Evolutionary conservation across 1,140 invertebrate genomes (phyloP), one percentile per base, ranked within the genome.

Genomic region (Drosophila lacertosa): DNA sequence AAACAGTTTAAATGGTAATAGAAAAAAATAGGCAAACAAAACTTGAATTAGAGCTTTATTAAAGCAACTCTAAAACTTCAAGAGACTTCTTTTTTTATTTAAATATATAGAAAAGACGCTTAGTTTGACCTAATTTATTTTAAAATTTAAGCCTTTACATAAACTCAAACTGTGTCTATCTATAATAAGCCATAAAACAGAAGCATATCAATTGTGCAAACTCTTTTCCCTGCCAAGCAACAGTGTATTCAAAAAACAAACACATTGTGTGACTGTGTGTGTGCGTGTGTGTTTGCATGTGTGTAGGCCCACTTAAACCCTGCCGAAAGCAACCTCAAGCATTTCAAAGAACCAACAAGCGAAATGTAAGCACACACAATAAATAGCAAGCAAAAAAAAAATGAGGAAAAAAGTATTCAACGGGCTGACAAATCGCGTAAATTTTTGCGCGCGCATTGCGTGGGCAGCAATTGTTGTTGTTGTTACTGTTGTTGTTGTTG

Each of bases 261-360:
- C 20, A 45, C 2, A n/a, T n/a, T 54, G 10, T 44, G 37, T 68
- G 4, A 24, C 13, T 68, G 3, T 29, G 16, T 39, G 47, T 35
- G 20, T 63, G 29, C 53, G 37, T 35, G 50, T 57, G 33, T 37
- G 33, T 47, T 22, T 39, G 22, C 51, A 45, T 68, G 45, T 62
- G 76, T 88, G 77, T 74, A 75, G 70, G 77, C 74, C 81, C 82
- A 86, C 81, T 86, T 86, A 88, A 88, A 88, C 81, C 82, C 77
- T 82, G 82, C 82, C 82, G 86, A 88, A 88, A 86, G 73, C 76
- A 84, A 86, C 63, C 80, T 86, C 76, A 76, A 83, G 78, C 65
- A 77, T 73, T 70, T 62, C 53, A 73, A 83, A 82, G 78, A 82
- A 82, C 79, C 74, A 76, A 82, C 78, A 77, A 74, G 53, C 69